phyloP scores from a whole-genome alignment of 2,797 vertebrate species.

The Poecilia wingei region DNA sequence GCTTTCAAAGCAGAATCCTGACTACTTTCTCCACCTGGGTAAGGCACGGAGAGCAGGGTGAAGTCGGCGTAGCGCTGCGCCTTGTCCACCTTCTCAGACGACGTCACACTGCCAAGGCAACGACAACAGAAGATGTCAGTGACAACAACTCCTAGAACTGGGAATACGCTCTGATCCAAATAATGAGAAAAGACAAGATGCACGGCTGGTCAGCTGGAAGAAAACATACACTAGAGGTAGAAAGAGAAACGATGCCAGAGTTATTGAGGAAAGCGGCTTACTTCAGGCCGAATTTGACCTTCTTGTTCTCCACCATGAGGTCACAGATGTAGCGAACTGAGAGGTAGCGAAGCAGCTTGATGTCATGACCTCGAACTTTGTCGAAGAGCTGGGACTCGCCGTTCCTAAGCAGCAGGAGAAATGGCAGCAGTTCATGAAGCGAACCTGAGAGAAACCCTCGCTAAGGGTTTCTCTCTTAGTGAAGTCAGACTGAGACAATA shows the following conservation, averaged over 20 bases:
- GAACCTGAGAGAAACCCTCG: too few species aligned
- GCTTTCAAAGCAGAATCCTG: background rate
- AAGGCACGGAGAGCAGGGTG: slow-evolving; percentile 95
- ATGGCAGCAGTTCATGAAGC: background rate
- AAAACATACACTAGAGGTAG: background rate
- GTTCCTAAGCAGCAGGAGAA: slow-evolving; percentile 78
- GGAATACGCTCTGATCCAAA: background rate
- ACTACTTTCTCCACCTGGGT: slow-evolving; percentile 87
- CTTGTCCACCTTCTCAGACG: slow-evolving; percentile 98
- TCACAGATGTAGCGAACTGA: slow-evolving; percentile 97
- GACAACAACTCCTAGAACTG: background rate
- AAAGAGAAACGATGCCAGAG: slow-evolving; percentile 7
- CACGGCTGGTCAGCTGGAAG: background rate
- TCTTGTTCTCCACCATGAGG: slow-evolving; percentile 99
- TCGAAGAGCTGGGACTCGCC: slow-evolving; percentile 96
- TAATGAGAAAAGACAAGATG: background rate
- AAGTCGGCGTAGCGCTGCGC: slow-evolving; percentile 98
- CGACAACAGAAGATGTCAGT: background rate
- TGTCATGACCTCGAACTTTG: slow-evolving; percentile 96
- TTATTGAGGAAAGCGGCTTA: slow-evolving; percentile 74
- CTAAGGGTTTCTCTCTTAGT: too few species aligned
- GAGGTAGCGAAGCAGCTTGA: slow-evolving; percentile 94
- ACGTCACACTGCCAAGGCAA: slow-evolving; percentile 87
- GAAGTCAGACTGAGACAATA: background rate
- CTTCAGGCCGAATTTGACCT: slow-evolving; percentile 99